These are phyloP conservation scores for Excalfactoria chinensis DNA, from an alignment of 2,113 vertebrate species.

Conservation along the genomic window DNA sequence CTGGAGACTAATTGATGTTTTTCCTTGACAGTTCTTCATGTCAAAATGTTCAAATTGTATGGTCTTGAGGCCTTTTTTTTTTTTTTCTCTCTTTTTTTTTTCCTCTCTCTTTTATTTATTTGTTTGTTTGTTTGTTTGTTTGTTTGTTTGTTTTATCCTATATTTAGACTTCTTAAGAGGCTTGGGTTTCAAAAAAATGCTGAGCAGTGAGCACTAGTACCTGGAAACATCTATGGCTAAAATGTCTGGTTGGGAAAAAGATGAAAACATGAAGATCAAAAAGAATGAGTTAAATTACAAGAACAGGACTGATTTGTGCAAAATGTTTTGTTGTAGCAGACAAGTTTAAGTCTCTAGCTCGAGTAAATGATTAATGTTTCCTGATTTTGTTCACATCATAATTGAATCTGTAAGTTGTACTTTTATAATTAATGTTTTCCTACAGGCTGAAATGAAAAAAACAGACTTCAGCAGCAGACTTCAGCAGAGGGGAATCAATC, in stretches of 20 bases:
- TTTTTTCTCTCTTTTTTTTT: not conserved
- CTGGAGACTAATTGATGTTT: not conserved
- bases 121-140: too few relatives aligned
- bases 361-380: not conserved
- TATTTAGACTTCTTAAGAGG: not conserved
- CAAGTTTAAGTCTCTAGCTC: not conserved
- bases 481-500: constrained; percentile 23
- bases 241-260: not conserved
- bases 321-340: not conserved
- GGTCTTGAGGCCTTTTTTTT: not conserved
- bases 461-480: not conserved
- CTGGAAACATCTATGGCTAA: not conserved
- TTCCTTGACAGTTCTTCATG: not conserved
- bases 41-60: not conserved
- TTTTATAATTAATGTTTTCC: constrained; percentile 12
- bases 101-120: too few relatives aligned
- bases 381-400: not conserved
- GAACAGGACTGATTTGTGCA: not conserved
- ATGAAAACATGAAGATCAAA: not conserved
- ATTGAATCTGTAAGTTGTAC: not conserved
- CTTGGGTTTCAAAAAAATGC: constrained; percentile 4
- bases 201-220: not conserved
- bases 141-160: constrained; percentile 17
- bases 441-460: not conserved
- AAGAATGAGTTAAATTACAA: not conserved